These are phyloP conservation scores for Pteropus rufus DNA, from an alignment of 2,797 vertebrate species.

Conservation along the genomic window DNA sequence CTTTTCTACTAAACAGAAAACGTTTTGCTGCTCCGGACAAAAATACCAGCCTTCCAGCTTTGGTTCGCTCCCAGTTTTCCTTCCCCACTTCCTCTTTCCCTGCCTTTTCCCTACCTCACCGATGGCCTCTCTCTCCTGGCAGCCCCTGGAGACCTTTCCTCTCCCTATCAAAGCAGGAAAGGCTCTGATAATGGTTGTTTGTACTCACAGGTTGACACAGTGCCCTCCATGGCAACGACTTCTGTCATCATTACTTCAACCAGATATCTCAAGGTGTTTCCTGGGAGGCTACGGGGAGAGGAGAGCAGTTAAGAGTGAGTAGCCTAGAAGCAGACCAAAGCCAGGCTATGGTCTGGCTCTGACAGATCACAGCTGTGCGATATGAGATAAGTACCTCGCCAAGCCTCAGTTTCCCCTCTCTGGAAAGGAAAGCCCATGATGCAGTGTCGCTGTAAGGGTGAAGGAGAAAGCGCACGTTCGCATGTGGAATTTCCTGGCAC, in stretches of 20 bases:
- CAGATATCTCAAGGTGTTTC: neutral
- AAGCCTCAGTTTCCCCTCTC: neutral
- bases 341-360: neutral
- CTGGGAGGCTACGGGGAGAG: neutral
- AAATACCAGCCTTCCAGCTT: neutral
- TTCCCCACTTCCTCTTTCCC: neutral
- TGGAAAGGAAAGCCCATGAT: neutral
- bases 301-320: neutral
- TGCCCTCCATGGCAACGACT: neutral
- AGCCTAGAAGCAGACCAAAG: neutral
- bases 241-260: neutral
- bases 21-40: neutral
- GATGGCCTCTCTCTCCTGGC: neutral
- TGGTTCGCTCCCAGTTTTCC: neutral
- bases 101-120: rapidly evolving
- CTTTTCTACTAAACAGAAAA: neutral
- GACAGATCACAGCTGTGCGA: neutral
- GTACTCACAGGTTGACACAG: neutral
- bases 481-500: neutral
- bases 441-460: neutral
- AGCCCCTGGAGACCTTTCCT: neutral
- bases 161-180: neutral
- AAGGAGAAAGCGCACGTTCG: neutral
- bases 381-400: neutral
- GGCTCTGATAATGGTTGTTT: neutral